Evolutionary conservation across 2,113 vertebrate genomes (phyloP).

Genomic region (Phrynosoma blainvillii): DNA sequence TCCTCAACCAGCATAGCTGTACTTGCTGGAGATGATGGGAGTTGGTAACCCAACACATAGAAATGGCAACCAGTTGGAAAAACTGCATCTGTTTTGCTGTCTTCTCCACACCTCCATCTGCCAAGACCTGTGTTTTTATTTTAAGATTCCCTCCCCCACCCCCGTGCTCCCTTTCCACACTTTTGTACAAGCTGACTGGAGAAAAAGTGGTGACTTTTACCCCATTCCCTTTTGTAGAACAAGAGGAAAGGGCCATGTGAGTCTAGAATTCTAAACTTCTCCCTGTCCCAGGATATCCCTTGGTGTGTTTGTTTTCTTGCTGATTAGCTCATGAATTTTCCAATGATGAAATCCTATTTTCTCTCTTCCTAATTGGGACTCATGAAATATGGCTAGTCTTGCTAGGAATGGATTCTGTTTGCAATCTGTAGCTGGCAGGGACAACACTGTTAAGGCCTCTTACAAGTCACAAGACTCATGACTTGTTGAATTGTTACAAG

Average conservation of each 20-base stretch:
- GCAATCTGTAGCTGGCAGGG: not conserved
- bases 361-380: no score
- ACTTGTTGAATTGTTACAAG: no score
- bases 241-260: not conserved
- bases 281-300: not conserved
- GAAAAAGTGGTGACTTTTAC: not conserved
- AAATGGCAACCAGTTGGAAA: not conserved
- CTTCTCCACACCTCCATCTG: not conserved
- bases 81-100: not conserved
- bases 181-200: not conserved
- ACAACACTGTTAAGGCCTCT: not conserved
- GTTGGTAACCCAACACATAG: not conserved
- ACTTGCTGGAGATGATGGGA: not conserved
- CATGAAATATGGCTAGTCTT: no score
- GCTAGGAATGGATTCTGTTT: no score
- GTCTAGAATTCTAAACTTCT: not conserved
- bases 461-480: not conserved
- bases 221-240: not conserved
- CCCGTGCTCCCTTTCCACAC: no score
- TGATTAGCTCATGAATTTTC: not conserved
- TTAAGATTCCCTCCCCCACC: not conserved
- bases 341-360: not conserved
- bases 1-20: not conserved
- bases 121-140: not conserved
- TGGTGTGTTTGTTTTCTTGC: no score